Evolutionary conservation across 2,888 invertebrate genomes (phyloP), one percentile per base, ranked within the genome.

Genomic region (Formica aserva): DNA sequence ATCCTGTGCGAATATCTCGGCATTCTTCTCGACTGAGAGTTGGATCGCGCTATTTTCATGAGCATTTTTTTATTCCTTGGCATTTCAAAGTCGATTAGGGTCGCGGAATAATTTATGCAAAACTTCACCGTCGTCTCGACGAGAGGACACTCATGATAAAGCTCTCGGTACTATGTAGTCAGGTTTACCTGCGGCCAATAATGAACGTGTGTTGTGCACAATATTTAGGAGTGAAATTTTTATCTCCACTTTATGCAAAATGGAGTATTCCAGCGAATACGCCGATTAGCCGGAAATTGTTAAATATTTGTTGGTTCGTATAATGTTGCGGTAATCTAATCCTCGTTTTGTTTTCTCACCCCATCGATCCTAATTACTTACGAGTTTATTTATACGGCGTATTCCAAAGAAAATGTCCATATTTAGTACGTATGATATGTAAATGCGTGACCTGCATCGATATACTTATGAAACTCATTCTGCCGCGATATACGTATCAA

Each of bases 41-140:
- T 45, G 32, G n/a, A 45, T 45, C 48, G 29, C 45, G 32, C 26
- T 65, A 32, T 55, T 66, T 76, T 76, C 35, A 38, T 22, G 35
- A 76, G 11, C 41, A 74, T 32, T 35, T 26, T 66, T 32, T 26
- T 32, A 18, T 52, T 18, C 8, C 66, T 62, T 62, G 72, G 41
- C 45, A 22, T 55, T 6, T 32, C 52, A 32, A 45, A 75, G 6
- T 15, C 22, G 18, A 82, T 60, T 35, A 65, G 38, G 60, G 29
- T 55, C 69, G 55, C 13, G 18, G 62, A 52, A 71, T 18, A 84
- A 75, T 86, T 82, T 18, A 66, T 15, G 45, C 26, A 60, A 22
- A 76, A 82, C 75, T 60, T 57, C 9, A 45, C 11, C 69, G 74
- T 86, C 84, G 82, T 69, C 89, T 78, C 89, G 85, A 71, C 87